Evolutionary conservation across 2,797 vertebrate genomes (phyloP), one percentile per base, ranked within the genome.

Genomic region (Danio aesculapii): DNA sequence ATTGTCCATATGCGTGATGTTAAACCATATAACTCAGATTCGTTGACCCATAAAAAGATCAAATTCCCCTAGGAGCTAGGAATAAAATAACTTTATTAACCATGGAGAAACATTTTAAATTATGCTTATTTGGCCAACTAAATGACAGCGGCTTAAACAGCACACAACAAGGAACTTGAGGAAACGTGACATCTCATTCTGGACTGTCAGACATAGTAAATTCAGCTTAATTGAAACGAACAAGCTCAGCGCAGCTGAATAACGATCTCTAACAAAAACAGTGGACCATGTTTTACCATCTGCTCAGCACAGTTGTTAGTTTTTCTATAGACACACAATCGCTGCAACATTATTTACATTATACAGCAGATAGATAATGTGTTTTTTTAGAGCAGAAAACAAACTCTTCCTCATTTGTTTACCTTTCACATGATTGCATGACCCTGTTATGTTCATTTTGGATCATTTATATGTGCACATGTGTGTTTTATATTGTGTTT

Each of bases 241-340:
- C 83, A 76, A 44, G 58, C 68, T 74, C 30, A 50, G 53, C 71
- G 47, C 63, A 82, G 79, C 50, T 80, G 73, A 84, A 77, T 76
- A 44, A 80, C 61, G 58, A 74, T 71, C 61, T 81, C 58, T 59
- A 73, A 82, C 71, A 63, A 63, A 84, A 69, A 73, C 69, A 84
- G 9, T 57, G 77, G 57, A 77, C 68, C 68, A 75, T 82, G 62
- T 30, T 17, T 67, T 62, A 55, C 74, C 66, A 85, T 83, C 79
- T 83, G 75, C 75, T 82, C 80, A 63, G 39, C 59, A 63, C 73
- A 64, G 58, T 69, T 80, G 62, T 59, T 76, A 71, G 50, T 39
- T n/a, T 75, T 76, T 55, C 19, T 12, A 53, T 30, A 70, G 44
- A 71, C 10, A 30, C 14, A 21, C 14, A 21, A 75, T 53, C 39